A percentile compares a stretch with the other conserved stretches of the same genome.
These are phyloP conservation scores for Conger conger DNA, from an alignment of 2,113 vertebrate species.

Conservation along the genomic window DNA sequence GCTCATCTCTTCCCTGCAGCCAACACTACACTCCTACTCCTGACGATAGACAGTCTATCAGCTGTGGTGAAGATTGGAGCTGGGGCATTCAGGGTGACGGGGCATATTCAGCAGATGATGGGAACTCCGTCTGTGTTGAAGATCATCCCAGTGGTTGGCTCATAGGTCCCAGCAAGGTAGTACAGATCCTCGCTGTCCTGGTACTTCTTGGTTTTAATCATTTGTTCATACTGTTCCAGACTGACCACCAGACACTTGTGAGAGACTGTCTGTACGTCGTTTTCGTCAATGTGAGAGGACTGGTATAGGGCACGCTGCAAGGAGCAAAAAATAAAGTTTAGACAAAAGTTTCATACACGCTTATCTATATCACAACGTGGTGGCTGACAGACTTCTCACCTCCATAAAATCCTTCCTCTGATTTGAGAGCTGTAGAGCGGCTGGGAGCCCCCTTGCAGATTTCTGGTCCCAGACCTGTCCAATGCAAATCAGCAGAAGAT, in stretches of 20 bases:
- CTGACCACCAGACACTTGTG: constrained; percentile 98
- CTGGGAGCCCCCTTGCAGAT: constrained; percentile 79
- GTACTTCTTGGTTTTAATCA: constrained; percentile 96
- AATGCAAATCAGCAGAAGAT: constrained; percentile 23
- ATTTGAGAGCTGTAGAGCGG: constrained; percentile 84
- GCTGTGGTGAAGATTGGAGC: background rate
- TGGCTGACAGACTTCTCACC: constrained; percentile 62
- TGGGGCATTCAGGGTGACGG: constrained; percentile 5
- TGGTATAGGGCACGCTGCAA: constrained; percentile 92
- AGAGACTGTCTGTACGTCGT: constrained; percentile 97
- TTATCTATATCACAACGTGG: background rate
- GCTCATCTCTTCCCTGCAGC: background rate
- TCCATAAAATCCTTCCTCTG: constrained; percentile 98
- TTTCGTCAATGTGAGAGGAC: constrained; percentile 97
- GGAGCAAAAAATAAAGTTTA: constrained; percentile 18
- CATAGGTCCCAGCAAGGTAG: constrained; percentile 97
- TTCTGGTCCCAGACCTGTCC: constrained; percentile 93
- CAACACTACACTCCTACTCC: background rate
- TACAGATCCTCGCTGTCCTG: constrained; percentile 98
- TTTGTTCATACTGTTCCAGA: constrained; percentile 95
- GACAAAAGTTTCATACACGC: background rate
- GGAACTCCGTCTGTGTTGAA: constrained; percentile 96
- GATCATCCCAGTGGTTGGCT: constrained; percentile 98
- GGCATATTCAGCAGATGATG: constrained; percentile 82
- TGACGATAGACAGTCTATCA: background rate